These are phyloP conservation scores for Aplysia californica DNA, from an alignment of 1,140 invertebrate species.

Conservation along the genomic window DNA sequence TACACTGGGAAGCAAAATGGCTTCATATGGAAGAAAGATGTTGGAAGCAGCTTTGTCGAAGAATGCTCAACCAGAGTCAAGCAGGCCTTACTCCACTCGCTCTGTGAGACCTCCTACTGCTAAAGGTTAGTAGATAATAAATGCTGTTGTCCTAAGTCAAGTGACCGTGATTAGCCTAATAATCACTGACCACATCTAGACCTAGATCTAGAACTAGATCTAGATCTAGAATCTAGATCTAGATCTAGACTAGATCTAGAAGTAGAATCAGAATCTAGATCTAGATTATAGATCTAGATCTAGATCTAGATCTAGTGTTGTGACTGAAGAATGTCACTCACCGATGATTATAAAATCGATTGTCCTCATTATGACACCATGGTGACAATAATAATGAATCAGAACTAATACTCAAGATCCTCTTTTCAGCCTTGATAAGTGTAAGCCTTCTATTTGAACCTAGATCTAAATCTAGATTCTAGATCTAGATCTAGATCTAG, in stretches of 20 bases:
- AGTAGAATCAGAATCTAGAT: not conserved
- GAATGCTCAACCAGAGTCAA: too few relatives aligned
- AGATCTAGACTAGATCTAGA: not conserved
- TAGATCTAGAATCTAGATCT: not conserved
- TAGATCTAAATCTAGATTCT: not conserved
- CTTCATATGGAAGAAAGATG: too few relatives aligned
- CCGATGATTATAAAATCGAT: not conserved
- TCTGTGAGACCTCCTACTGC: not conserved
- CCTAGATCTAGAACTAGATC: not conserved
- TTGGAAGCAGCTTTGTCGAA: too few relatives aligned
- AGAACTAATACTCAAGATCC: too few relatives aligned
- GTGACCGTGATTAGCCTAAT: not conserved
- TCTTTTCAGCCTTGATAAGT: not conserved
- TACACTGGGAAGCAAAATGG: too few relatives aligned
- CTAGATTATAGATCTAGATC: not conserved
- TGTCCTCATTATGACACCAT: not conserved
- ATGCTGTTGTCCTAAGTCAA: not conserved
- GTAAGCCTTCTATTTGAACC: not conserved
- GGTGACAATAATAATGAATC: not conserved
- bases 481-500: not conserved
- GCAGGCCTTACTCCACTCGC: not conserved
- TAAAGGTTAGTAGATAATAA: not conserved
- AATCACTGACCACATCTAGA: not conserved
- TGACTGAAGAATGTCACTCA: too few relatives aligned
- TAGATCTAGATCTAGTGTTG: not conserved